Conservation (phyloP, 2,797 vertebrate species). For the Sebastes elongatus region DNA sequence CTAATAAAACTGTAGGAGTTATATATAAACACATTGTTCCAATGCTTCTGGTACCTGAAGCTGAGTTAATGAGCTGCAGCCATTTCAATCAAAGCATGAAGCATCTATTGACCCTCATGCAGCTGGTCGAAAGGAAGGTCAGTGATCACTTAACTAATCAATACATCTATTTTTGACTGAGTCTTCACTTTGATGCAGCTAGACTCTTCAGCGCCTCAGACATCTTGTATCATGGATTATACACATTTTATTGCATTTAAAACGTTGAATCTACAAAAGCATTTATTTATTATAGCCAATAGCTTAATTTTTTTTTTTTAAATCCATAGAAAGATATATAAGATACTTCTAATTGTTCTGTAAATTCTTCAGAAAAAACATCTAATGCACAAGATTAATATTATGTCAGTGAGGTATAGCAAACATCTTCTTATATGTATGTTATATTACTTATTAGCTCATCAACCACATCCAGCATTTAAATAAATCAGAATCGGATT, state of each 20-base stretch:
- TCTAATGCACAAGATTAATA: not conserved
- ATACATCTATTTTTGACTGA: constrained; percentile 32
- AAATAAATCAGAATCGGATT: not conserved
- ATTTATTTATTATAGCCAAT: not conserved
- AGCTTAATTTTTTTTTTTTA: too few species aligned
- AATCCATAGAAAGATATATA: not conserved
- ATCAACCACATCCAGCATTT: too few species aligned
- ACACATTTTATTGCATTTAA: not conserved
- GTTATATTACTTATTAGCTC: not conserved
- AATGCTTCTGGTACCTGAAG: not conserved
- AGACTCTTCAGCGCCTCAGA: not conserved
- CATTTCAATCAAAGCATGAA: not conserved
- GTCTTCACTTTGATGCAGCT: not conserved
- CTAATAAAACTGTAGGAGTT: not conserved
- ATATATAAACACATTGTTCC: not conserved
- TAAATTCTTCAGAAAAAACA: not conserved
- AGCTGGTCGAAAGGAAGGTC: constrained; percentile 3
- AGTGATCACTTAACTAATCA: constrained; percentile 26
- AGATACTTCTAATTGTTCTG: not conserved
- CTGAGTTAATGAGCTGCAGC: not conserved
- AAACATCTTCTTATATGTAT: not conserved
- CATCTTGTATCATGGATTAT: not conserved
- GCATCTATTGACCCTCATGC: not conserved
- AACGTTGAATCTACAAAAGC: not conserved
- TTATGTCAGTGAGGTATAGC: too few species aligned